A percentile compares a stretch with the other conserved stretches of the same genome.
phyloP scores from a whole-genome alignment of 2,888 invertebrate genomes.

The Notodonta ziczac region DNA sequence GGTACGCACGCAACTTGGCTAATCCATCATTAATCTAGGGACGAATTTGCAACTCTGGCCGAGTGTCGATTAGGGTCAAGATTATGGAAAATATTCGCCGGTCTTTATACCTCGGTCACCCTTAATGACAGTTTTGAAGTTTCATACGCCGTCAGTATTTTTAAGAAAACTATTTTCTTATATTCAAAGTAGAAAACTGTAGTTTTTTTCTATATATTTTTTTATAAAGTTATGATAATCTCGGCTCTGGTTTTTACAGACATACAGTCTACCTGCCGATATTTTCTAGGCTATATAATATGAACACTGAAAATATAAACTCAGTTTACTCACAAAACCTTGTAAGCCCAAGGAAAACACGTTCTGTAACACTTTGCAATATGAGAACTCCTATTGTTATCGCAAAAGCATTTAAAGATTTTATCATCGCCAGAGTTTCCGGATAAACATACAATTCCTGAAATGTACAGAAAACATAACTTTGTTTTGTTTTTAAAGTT shows the following conservation, averaged over 20 bases:
- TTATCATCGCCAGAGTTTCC: background rate
- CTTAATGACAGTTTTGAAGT: background rate
- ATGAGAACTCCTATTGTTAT: background rate
- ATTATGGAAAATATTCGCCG: constrained; percentile 8
- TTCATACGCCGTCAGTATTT: too few relatives aligned
- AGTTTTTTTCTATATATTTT: too few relatives aligned
- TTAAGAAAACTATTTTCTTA: too few relatives aligned
- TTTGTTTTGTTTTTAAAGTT: constrained; percentile 6
- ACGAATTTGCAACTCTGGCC: constrained; percentile 18
- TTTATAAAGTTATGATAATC: too few relatives aligned
- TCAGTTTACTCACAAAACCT: too few relatives aligned
- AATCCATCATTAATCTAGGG: constrained; percentile 31
- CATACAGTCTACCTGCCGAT: too few relatives aligned
- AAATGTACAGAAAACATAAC: background rate
- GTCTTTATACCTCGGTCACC: constrained; percentile 14
- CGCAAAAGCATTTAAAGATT: background rate
- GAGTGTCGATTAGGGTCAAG: constrained; percentile 23
- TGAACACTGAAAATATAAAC: too few relatives aligned
- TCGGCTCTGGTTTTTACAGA: too few relatives aligned
- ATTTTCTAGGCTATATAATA: too few relatives aligned
- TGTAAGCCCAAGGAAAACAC: too few relatives aligned
- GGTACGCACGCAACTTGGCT: constrained; percentile 27
- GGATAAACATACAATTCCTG: background rate
- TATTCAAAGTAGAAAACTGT: too few relatives aligned
- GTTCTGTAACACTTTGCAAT: background rate